A percentile compares a stretch with the other conserved stretches of the same genome.
Conservation (phyloP, 2,797 vertebrate genomes). For the Clangula hyemalis region DNA sequence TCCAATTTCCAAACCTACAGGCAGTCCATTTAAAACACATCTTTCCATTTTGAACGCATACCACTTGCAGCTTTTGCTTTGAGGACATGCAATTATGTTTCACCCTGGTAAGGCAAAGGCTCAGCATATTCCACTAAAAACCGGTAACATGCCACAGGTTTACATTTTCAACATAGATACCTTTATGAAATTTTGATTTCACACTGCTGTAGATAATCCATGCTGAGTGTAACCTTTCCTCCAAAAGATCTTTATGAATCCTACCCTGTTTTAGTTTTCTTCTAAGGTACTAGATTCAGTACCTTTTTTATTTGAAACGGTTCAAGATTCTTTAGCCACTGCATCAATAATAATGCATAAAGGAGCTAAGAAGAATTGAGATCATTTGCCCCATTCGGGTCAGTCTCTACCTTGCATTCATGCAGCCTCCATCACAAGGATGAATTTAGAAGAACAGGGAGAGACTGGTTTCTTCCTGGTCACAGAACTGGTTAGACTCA, state of each 20-base stretch:
- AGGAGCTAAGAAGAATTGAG: neutral
- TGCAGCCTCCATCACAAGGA: neutral
- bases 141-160: neutral
- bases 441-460: slow-evolving; percentile 7
- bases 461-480: neutral
- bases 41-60: slow-evolving; percentile 2
- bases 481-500: neutral
- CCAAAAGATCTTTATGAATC: neutral
- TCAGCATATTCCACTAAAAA: neutral
- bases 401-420: neutral
- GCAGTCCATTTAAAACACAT: slow-evolving; percentile 36
- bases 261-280: neutral
- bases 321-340: neutral
- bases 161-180: neutral
- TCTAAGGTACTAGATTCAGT: neutral
- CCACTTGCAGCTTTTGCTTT: slow-evolving; percentile 4
- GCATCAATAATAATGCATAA: neutral
- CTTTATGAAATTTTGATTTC: neutral
- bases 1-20: slow-evolving; percentile 45
- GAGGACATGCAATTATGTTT: neutral
- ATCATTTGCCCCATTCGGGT: neutral
- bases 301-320: neutral
- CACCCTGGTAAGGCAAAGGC: neutral
- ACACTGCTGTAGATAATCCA: neutral
- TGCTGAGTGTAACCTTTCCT: neutral